Base-by-base conservation (phyloP, 2,797 vertebrate species). In the Phrynocephalus forsythii region DNA sequence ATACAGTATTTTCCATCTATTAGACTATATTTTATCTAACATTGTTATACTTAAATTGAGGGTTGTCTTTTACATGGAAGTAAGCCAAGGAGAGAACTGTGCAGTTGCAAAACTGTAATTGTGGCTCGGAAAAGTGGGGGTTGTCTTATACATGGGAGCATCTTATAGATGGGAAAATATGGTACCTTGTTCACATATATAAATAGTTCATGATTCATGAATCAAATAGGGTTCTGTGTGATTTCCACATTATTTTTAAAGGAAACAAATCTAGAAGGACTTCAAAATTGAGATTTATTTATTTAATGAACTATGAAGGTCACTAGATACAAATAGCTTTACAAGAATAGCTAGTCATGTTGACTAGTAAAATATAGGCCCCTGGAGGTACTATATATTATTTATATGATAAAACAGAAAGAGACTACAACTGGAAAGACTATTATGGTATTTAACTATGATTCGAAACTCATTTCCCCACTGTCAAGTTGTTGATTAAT, bases 391-490 rank as follows among this genome's bases (percentile, higher is more conserved):
- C 0, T 50, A 1, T 77, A 88, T 79, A 7, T 86, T 89, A 73
- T 78, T 60, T 56, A 28, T 16, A 72, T 28, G 26, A 50, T 3
- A 88, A 94, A 93, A 83, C 28, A 73, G 11, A 88, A 84, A 80
- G 69, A 73, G 16, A 4, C 48, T 87, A 9, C 24, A 86, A 85
- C 82, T 56, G 5, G 67, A 87, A 30, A n/a, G 0, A 3, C 15
- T 87, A 81, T 44, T 81, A 28, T 92, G 91, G 69, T 76, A 63
- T 48, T 0, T 72, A 66, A 88, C 89, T 82, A 10, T 50, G 63
- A 73, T 44, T 88, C 78, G 30, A 24, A 86, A 15, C 8, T 22
- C 24, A 71, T 87, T 71, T 30, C 8, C 63, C 85, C 33, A 73
- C 8, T 72, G 52, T 66, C 52, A 71, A n/a, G 28, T 71, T 71